Evolutionary conservation across 2,113 vertebrate species (phyloP), one percentile per base, ranked within the genome.

Genomic region (Bolborhynchus lineola): DNA sequence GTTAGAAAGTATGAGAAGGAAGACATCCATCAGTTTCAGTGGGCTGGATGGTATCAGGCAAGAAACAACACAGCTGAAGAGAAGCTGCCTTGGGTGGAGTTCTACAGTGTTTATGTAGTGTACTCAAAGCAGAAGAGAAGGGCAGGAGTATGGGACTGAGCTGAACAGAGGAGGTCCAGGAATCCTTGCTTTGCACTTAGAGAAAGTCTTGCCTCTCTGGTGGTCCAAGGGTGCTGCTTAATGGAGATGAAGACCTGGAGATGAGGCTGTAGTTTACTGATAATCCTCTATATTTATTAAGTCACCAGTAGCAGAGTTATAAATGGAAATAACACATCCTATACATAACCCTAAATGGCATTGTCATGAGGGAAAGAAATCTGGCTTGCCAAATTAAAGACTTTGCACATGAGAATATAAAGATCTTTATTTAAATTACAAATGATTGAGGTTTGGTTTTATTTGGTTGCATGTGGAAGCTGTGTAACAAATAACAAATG

Each of bases 341-440:
- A 1, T 29, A 8, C 6, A 5, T 24, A 92, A 47, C 16, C 7
- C 16, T 44, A 71, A 89, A 39, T n/a, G 35, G 25, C 29, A 14
- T 76, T 89, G 71, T 39, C 21, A 46, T 1, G 2, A 49, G 59
- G 46, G 46, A 35, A 31, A 55, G 39, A n/a, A 60, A 69, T 52
- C 23, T 33, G 13, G 5, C 46, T n/a, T 60, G 31, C 10, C 33
- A 42, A 75, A 57, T 82, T 31, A 33, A 68, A 88, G 70, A 60
- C 33, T 53, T 46, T 0, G 0, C 25, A 8, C 0, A 0, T 7
- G 23, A 67, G 24, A 67, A 29, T 50, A 24, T 74, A 6, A 60
- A 39, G 15, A 46, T 29, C 6, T 85, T 81, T 50, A 13, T 80
- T 74, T 23, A 77, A 72, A n/a, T 6, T 64, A 21, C 18, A 47